Evolutionary conservation across 37 sponge, comb jelly and placozoan species (phyloP).

Genomic region (Axinella damicornis): DNA sequence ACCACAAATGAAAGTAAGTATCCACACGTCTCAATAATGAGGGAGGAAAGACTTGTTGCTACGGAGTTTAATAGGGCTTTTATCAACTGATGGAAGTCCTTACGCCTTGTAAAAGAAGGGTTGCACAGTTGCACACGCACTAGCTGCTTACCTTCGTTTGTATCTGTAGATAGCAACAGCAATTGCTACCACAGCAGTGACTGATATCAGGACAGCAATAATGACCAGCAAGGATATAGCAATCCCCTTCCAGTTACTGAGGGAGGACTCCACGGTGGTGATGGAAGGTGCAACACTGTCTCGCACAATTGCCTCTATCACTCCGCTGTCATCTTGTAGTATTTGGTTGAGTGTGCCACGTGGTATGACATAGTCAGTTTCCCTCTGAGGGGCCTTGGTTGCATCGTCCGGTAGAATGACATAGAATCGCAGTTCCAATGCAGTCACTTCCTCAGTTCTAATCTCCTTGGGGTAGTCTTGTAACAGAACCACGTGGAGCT

Average conservation of each 20-base stretch:
- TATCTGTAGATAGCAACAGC: neutral
- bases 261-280: neutral
- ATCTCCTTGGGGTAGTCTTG: neutral
- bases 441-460: neutral
- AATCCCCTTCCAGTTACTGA: neutral
- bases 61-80: too few species aligned
- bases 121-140: too few species aligned
- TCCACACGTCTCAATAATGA: too few species aligned
- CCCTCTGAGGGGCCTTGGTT: neutral
- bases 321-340: neutral
- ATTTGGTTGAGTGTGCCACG: neutral
- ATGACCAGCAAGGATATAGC: neutral
- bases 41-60: too few species aligned
- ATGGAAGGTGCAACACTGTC: slow-evolving; percentile 3
- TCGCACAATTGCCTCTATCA: slow-evolving; percentile 17
- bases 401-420: slow-evolving; percentile 1
- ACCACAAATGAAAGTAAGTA: too few species aligned
- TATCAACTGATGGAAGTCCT: too few species aligned
- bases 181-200: neutral
- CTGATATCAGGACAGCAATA: neutral
- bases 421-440: neutral
- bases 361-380: slow-evolving; percentile 20
- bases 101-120: too few species aligned
- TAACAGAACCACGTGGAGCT: neutral
- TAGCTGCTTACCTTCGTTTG: slow-evolving; percentile 17